Base-by-base conservation (phyloP, 2,888 invertebrate genomes). In the Cloeon dipterum region DNA sequence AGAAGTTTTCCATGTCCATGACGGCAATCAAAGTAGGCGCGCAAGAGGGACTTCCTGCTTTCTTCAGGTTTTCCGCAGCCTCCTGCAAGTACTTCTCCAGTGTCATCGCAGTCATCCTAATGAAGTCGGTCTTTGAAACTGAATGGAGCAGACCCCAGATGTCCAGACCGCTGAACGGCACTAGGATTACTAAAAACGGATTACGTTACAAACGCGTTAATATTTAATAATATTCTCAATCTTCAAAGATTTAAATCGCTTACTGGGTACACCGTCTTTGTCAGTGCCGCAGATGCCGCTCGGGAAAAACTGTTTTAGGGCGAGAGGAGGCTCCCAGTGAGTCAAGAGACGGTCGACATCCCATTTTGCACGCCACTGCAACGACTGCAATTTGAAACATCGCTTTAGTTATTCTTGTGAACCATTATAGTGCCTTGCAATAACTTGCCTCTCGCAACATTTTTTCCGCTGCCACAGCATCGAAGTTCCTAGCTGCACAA, bases 371-470 rank as follows among this genome's bases (percentile, higher is more conserved):
- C 78, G 62, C 76, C 77, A 79, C 49, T 63, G 62, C 53, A 75
- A 50, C 0, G 76, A 76, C 78, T 79, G 53, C 20, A 19, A 36
- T 20, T 20, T 14, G 36, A 35, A 32, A 14, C 19, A 35, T n/a
- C 4, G 11, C 10, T 18, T 20, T 35, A 11, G 2, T 35, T 5
- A 34, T n/a, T 1, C n/a, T 34, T 34, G 3, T 34, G 10, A 11
- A 18, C 21, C 23, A 35, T 29, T 11, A 40, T 17, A 13, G 36
- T 20, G 20, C 18, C 11, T 10, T n/a, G 7, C 18, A 23, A 11
- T 16, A 46, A 66, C 74, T 70, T 61, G 88, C 88, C 50, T 78
- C 74, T 60, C 83, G 62, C 3, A 89, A 59, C 89, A 89, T 89
- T 59, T 81, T 79, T 55, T 89, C 89, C 0, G 89, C 82, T n/a